Evolutionary conservation across 1,140 invertebrate genomes (phyloP), one percentile per base, ranked within the genome.

Genomic region (Nilaparvata lugens): DNA sequence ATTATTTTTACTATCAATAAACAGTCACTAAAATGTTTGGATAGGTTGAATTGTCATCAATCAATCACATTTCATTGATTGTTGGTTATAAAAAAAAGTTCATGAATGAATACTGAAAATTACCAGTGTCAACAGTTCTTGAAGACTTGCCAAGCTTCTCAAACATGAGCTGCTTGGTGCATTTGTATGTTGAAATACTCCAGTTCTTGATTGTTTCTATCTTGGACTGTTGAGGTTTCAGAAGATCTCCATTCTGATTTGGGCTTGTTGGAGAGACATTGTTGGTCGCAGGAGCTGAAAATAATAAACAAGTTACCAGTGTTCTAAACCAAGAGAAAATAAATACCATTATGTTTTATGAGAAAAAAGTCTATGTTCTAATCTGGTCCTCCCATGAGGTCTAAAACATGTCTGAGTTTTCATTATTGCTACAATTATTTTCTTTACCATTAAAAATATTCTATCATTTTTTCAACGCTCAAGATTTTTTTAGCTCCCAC

Each of bases 171-270:
- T 98, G 95, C 66, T 91, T 91, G 0, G 94, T 97, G 71, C 93
- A 97, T 75, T 97, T 97, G 71, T 95, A 97, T 1, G 95, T 97
- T 58, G 93, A 95, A 70, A 97, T 90, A 69, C 93, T 92, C 95
- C 95, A 98, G 70, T 91, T 93, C 73, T 91, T 93, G 42, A 97
- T 78, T 38, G 86, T 85, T 72, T 97, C 94, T 71, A 97, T 89
- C 75, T 85, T 88, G 65, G 81, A 90, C 64, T 76, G 77, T 23
- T 84, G 78, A 45, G 79, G 80, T 68, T 83, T 82, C 58, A 82
- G 72, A 28, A 83, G 76, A 72, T 76, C 84, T 65, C 78, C 79
- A 79, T 82, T 78, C 70, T 85, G 79, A 56, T 74, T 56, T 60
- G 75, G 66, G 70, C 78, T 76, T 2, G 70, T 70, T 42, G 73